Evolutionary conservation across 2,888 invertebrate genomes (phyloP).

Genomic region (Gymnosoma rotundatum): DNA sequence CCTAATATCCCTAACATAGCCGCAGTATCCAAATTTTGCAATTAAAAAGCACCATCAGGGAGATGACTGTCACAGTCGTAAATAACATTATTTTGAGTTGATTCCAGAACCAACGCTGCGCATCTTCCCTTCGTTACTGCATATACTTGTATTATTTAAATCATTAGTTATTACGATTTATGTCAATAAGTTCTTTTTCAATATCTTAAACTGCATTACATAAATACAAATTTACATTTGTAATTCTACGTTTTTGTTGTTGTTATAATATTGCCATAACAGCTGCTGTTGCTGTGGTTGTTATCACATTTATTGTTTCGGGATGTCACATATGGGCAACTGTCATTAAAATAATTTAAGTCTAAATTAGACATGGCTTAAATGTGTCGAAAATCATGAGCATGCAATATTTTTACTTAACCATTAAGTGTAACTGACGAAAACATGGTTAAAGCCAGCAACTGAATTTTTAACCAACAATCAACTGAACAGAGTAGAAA

Average conservation of each 20-base stretch:
- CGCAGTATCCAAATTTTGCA: no score
- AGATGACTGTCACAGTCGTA: no score
- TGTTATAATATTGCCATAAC: slow-evolving; percentile 5
- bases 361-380: slow-evolving; percentile 71
- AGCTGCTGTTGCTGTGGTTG: slow-evolving; percentile 43
- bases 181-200: no score
- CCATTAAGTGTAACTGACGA: slow-evolving; percentile 71
- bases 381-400: slow-evolving; percentile 71
- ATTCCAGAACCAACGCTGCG: no score
- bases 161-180: no score
- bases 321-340: slow-evolving; percentile 69
- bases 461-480: slow-evolving; percentile 56
- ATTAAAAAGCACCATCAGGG: no score
- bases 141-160: no score
- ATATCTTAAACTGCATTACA: no score
- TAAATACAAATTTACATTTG: neutral
- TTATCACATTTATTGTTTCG: slow-evolving; percentile 57
- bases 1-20: no score
- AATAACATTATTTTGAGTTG: no score
- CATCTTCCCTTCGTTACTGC: no score
- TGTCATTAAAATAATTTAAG: slow-evolving; percentile 71
- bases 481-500: slow-evolving; percentile 11
- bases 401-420: slow-evolving; percentile 69
- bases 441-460: slow-evolving; percentile 64
- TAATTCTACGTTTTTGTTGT: slow-evolving; percentile 13